A percentile compares a stretch with the other conserved stretches of the same genome.
These are phyloP conservation scores for Agrochola macilenta DNA, from an alignment of 2,888 invertebrate species.

Conservation along the genomic window DNA sequence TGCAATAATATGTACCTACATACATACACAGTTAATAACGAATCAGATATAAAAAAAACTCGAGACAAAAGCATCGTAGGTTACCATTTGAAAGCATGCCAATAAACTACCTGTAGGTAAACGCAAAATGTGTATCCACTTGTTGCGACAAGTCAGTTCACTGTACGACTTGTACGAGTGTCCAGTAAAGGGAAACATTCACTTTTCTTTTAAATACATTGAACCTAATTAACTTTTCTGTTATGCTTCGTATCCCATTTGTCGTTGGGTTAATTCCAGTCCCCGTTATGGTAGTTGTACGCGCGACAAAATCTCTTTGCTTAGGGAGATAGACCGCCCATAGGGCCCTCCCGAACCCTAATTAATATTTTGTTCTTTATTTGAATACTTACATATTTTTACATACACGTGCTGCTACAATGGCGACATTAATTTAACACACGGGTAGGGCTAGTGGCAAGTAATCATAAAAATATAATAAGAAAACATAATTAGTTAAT, in stretches of 20 bases:
- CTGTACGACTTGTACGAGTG: neutral
- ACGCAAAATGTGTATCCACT: conserved; percentile 10
- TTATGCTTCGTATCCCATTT: neutral
- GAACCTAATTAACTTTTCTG: neutral
- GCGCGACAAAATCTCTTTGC: neutral
- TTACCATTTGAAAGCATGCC: conserved; percentile 7
- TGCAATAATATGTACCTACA: neutral
- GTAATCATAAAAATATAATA: no score
- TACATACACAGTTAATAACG: neutral
- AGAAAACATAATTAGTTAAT: no score
- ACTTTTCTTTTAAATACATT: neutral
- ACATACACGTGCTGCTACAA: neutral
- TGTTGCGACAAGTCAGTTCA: neutral
- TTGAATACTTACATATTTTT: neutral
- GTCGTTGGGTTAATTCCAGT: neutral
- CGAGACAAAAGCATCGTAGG: neutral
- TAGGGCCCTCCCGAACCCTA: neutral
- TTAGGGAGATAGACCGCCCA: neutral
- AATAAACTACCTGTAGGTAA: conserved; percentile 14
- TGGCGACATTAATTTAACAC: no score
- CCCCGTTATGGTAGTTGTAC: neutral
- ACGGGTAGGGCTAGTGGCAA: no score
- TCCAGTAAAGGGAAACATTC: neutral
- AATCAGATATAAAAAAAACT: neutral
- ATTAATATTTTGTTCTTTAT: conserved; percentile 8